Percentiles rank a stretch among this genome's conserved stretches.
Conservation (phyloP, 2,113 vertebrate genomes). For the Pelecanus crispus region DNA sequence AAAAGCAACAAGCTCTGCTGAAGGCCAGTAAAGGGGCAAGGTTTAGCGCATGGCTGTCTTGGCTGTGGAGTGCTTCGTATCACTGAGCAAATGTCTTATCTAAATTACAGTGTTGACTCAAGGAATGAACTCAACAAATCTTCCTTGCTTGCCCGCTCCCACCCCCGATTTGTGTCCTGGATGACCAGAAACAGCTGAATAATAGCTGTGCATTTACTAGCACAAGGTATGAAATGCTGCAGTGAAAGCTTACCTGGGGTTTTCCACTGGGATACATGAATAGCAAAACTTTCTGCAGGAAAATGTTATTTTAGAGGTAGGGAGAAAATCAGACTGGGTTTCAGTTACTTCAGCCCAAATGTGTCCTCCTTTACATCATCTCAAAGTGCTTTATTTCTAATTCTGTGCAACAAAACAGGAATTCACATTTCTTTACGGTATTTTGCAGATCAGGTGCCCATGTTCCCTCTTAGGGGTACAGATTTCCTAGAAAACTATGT, state of each 20-base stretch:
- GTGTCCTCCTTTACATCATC: neutral
- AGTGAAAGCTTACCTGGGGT: neutral
- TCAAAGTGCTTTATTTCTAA: neutral
- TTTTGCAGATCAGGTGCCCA: neutral
- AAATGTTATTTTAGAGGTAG: neutral
- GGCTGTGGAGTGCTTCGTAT: neutral
- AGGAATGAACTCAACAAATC: neutral
- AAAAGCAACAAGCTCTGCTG: neutral
- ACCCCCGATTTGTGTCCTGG: rapidly evolving
- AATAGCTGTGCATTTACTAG: neutral
- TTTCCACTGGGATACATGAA: neutral
- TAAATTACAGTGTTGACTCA: neutral
- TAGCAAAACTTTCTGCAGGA: neutral
- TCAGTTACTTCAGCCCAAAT: neutral
- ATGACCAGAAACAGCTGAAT: neutral
- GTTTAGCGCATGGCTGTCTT: neutral
- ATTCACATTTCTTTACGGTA: neutral
- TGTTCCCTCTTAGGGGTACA: neutral
- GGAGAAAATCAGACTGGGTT: neutral
- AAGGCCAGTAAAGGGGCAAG: neutral
- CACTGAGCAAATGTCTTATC: neutral
- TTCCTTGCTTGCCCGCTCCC: neutral
- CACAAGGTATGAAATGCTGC: neutral
- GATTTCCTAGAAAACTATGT: conserved; percentile 9
- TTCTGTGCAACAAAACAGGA: neutral